Conservation (phyloP, 2,888 invertebrate species). For the Cordilura impudica region DNA sequence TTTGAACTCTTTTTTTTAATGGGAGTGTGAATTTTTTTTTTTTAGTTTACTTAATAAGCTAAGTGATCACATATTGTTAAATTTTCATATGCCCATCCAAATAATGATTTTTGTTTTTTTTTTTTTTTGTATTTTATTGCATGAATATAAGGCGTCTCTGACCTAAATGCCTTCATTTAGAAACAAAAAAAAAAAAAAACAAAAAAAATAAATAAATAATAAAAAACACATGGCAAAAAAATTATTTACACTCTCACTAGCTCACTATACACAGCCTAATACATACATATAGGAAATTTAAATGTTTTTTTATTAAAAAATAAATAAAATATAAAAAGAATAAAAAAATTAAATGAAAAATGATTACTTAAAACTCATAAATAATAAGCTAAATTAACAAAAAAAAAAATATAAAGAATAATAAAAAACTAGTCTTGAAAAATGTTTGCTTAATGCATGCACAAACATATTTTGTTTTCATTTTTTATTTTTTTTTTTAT, state of each 20-base stretch:
- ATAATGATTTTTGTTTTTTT: too few species aligned
- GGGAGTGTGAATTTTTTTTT: not conserved
- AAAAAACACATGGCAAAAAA: too few species aligned
- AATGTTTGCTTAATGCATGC: not conserved
- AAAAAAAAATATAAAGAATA: not conserved
- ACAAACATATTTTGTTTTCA: not conserved
- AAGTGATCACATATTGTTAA: not conserved
- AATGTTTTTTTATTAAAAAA: not conserved
- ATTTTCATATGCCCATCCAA: not conserved
- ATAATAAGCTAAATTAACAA: conserved; percentile 44
- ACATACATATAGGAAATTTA: conserved; percentile 4
- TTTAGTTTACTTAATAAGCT: not conserved
- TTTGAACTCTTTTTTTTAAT: not conserved
- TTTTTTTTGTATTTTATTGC: not conserved
- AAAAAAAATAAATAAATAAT: conserved; percentile 17
- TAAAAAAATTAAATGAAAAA: conserved; percentile 21
- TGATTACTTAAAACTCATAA: conserved; percentile 42
- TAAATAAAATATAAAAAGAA: not conserved
- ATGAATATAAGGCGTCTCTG: conserved; percentile 53
- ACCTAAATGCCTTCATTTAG: conserved; percentile 62
- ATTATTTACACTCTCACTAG: conserved; percentile 19
- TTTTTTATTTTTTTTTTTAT: not conserved
- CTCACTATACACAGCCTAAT: too few species aligned
- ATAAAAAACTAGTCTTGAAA: not conserved
- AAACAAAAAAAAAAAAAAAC: conserved; percentile 12